A percentile compares a stretch with the other conserved stretches of the same genome.
Conservation (phyloP, 2,888 invertebrate species). For the Tetropium fuscum region DNA sequence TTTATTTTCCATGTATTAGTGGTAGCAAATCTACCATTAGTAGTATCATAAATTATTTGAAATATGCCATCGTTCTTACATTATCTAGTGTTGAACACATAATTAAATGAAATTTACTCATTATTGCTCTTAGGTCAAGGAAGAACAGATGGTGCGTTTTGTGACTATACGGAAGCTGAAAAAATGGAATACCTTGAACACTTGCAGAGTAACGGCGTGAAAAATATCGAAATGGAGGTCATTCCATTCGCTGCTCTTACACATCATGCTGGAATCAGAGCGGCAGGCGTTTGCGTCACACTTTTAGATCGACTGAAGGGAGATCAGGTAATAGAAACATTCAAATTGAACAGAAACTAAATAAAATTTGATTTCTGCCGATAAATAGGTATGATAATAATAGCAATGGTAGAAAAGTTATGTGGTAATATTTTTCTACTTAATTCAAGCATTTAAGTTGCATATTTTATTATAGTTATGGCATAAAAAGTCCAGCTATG, state of each 20-base stretch:
- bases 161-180: slow-evolving; percentile 91
- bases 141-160: slow-evolving; percentile 95
- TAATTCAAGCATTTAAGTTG: no score
- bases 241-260: slow-evolving; percentile 94
- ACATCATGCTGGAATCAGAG: slow-evolving; percentile 91
- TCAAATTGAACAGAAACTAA: neutral
- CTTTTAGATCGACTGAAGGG: slow-evolving; percentile 92
- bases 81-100: no score
- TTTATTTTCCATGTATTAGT: no score
- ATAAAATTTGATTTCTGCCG: neutral
- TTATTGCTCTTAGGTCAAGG: slow-evolving; percentile 80
- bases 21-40: no score
- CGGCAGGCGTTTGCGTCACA: slow-evolving; percentile 95
- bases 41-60: no score
- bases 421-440: no score
- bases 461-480: no score
- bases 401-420: no score
- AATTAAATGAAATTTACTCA: neutral
- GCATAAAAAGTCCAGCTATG: no score
- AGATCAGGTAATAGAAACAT: slow-evolving; percentile 80
- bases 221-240: slow-evolving; percentile 98
- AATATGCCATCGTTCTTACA: no score
- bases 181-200: slow-evolving; percentile 88
- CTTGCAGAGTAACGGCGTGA: slow-evolving; percentile 82
- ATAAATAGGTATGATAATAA: no score